Evolutionary conservation across 2,797 vertebrate species (phyloP), one percentile per base, ranked within the genome.

Genomic region (Rhinoraja longicauda): DNA sequence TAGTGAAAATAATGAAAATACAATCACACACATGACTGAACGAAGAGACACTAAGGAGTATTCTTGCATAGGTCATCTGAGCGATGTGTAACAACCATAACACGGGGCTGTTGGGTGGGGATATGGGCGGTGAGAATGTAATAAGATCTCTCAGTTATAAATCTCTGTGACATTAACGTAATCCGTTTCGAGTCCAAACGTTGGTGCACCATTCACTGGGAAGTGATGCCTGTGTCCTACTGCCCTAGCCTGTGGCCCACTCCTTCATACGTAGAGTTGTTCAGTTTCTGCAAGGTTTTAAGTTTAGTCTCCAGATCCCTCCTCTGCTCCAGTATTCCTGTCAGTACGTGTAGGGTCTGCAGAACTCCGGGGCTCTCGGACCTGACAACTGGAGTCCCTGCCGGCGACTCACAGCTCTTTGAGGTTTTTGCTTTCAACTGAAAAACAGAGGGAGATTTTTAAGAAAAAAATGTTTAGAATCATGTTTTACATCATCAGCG

Each of bases 301-400:
- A 62, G 57, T 59, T 84, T 84, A 6, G 26, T 84, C 82, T 84
- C 79, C 82, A 84, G 13, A n/a, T 84, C 53, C 29, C 82, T 84
- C 26, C 57, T 84, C 82, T 84, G 53, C 15, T 10, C 53, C 82
- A 84, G 82, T 59, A 59, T 59, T 59, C 26, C 26, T 7, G 26
- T 13, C 0, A 84, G 82, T 59, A n/a, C 59, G 59, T n/a, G 57
- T 53, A 84, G 57, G 2, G 82, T 84, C 10, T 62, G 82, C 29
- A 84, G 59, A n/a, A 84, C 53, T n/a, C 53, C 15, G 8, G 53
- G 53, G 53, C 57, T 26, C 26, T 29, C 53, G 29, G 57, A 4
- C 13, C 26, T 59, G 29, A 13, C 45, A n/a, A 29, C 53, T 59
- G 26, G 45, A 57, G 81, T 84, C 57, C 57, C 53, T 84, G 26